Evolutionary conservation across 2,797 vertebrate species (phyloP), one percentile per base, ranked within the genome.

Genomic region (Epinephelus coioides): DNA sequence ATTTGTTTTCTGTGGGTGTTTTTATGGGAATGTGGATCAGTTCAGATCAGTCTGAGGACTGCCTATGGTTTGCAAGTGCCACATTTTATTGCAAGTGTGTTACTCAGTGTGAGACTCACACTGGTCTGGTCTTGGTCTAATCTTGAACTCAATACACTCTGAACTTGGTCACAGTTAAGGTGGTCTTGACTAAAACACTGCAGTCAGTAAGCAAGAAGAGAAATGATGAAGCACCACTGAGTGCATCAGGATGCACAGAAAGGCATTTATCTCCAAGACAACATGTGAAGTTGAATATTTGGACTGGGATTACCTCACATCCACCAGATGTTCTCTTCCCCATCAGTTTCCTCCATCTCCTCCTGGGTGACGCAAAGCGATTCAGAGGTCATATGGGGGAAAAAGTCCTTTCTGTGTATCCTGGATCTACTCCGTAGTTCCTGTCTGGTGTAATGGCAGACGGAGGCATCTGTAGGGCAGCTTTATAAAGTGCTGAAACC

Each of bases 401-500:
- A 62, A 46, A 73, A 70, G 27, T 38, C 60, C 21, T 53, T 12
- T 57, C 76, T 18, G 66, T 64, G 72, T 55, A 25, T 76, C 54
- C 43, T 61, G 69, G 49, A 75, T 73, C 34, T 51, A 4, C 27
- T 71, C 49, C 40, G 64, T 21, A n/a, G 53, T 62, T 18, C 43
- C 50, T 25, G 59, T 44, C 60, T 55, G 66, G 38, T 27, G 66
- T 19, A 13, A 8, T 30, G 59, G 76, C 51, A 79, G 59, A 86
- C 47, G 15, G 47, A 69, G 62, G 71, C 83, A 55, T 76, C 69
- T 62, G 55, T 1, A 23, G 66, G 56, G 56, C 66, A 49, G 68
- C 76, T 85, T 82, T 70, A 66, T 15, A 62, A 79, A 62, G 61
- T 69, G 51, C 76, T 68, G 82, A 84, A 75, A 76, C 73, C 65